phyloP scores from a whole-genome alignment of 2,888 invertebrate genomes.

The Nasonovia ribisnigri region DNA sequence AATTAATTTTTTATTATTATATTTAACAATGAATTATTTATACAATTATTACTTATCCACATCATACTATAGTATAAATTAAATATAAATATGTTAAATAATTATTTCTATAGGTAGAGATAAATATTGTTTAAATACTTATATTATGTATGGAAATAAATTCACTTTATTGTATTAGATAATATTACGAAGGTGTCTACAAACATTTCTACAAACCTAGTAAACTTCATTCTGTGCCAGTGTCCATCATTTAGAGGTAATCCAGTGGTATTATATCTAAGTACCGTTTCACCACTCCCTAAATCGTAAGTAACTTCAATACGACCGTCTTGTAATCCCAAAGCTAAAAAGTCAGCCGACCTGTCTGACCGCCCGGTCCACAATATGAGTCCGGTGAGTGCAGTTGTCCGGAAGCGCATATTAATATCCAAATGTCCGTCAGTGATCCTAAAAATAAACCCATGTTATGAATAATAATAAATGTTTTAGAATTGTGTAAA shows the following conservation, averaged over 20 bases:
- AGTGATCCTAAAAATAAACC: conserved; percentile 75
- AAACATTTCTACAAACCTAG: conserved; percentile 74
- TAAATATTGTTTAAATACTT: not conserved
- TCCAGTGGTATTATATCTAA: conserved; percentile 83
- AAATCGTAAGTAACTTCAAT: conserved; percentile 84
- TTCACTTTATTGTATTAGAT: not conserved
- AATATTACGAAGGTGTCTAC: not conserved
- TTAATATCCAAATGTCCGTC: conserved; percentile 90
- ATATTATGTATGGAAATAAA: not conserved
- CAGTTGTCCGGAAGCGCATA: conserved; percentile 84
- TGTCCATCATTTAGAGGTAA: conserved; percentile 86
- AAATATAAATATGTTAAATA: not conserved
- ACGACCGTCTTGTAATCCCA: conserved; percentile 85
- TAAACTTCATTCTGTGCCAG: conserved; percentile 84
- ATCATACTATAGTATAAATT: not conserved
- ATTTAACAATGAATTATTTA: not conserved
- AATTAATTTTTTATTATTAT: not conserved
- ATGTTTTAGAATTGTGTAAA: not conserved
- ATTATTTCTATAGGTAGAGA: not conserved
- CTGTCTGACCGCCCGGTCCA: conserved; percentile 84
- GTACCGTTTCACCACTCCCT: conserved; percentile 87
- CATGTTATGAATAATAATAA: not conserved
- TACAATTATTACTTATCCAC: not conserved
- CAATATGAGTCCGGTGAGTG: conserved; percentile 81
- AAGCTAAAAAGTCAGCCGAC: conserved; percentile 82